Evolutionary conservation across 2,888 invertebrate species (phyloP), one percentile per base, ranked within the genome.

Genomic region (Campoplex nolae): DNA sequence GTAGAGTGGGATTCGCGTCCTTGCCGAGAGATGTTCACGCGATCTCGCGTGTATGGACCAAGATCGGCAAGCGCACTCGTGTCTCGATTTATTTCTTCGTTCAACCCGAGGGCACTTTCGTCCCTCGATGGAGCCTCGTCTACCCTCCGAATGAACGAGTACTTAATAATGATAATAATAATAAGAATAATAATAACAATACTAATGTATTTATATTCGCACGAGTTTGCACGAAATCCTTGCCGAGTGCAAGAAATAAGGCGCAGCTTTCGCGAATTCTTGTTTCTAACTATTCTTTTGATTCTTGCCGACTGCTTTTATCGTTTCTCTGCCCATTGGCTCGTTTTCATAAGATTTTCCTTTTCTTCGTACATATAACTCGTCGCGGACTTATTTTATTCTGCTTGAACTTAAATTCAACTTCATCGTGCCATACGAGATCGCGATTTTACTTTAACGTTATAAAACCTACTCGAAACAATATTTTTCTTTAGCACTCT

Each of bases 361-460:
- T 62, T 56, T 23, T 51, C 23, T 67, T 67, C 51, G 51, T 90
- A 82, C 45, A 83, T 62, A 76, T 86, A 81, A 71, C 65, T 74
- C 75, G 82, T 73, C 78, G 62, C 76, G 84, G 83, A 88, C 75
- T 85, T 87, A 48, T 83, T 85, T 82, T 81, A 84, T 91, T 76
- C 67, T 28, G 28, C 48, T 84, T 54, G 32, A 16, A 9, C 42
- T 56, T 16, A 45, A 77, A 70, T 70, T 45, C 56, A 58, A 75
- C 54, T 71, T 83, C 85, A 91, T 91, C 90, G 88, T 87, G 68
- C 48, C 45, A 23, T 45, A 4, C 6, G 38, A 38, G 89, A 90
- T 91, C 89, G 87, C 79, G 90, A 90, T 91, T 89, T 89, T 90
- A 90, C 90, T 91, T 92, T 91, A 91, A 92, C 89, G 89, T 88